Percentiles rank a stretch among this genome's conserved stretches.
These are phyloP conservation scores for Balanococcus diminutus DNA, from an alignment of 2,888 invertebrate genomes.

Conservation along the genomic window DNA sequence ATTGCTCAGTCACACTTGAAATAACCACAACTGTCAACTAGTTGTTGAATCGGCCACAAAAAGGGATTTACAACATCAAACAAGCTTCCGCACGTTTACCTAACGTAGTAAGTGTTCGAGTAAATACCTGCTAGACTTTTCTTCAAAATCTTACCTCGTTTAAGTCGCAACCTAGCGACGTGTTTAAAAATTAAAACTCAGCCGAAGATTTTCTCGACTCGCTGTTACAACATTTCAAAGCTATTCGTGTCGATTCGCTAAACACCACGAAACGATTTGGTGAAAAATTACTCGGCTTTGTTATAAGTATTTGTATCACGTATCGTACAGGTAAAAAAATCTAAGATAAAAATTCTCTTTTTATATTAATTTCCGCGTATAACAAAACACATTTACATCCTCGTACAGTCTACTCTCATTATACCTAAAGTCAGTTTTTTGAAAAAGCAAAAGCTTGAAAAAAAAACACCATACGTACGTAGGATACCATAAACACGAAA, in stretches of 20 bases:
- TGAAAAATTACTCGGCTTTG: background rate
- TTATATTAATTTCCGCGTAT: slow-evolving; percentile 8
- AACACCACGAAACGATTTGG: background rate
- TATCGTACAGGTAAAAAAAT: background rate
- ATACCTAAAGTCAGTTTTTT: background rate
- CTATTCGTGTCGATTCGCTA: too few relatives aligned
- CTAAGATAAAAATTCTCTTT: background rate
- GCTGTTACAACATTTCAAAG: too few relatives aligned
- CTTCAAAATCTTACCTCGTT: background rate
- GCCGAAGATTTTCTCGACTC: background rate
- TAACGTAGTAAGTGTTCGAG: background rate
- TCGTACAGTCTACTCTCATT: background rate
- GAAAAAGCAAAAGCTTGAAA: background rate
- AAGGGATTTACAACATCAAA: slow-evolving; percentile 14
- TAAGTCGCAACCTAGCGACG: background rate
- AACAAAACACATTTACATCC: slow-evolving; percentile 21
- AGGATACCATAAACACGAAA: too few relatives aligned
- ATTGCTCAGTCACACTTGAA: background rate
- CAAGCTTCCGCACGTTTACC: background rate
- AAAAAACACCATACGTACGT: background rate
- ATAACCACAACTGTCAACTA: slow-evolving; percentile 23
- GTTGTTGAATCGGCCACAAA: slow-evolving; percentile 14
- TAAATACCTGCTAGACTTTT: background rate
- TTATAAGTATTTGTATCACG: background rate
- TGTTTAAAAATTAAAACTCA: background rate